Evolutionary conservation across 2,888 invertebrate species (phyloP), one percentile per base, ranked within the genome.

Genomic region (Callyntrura sp.): DNA sequence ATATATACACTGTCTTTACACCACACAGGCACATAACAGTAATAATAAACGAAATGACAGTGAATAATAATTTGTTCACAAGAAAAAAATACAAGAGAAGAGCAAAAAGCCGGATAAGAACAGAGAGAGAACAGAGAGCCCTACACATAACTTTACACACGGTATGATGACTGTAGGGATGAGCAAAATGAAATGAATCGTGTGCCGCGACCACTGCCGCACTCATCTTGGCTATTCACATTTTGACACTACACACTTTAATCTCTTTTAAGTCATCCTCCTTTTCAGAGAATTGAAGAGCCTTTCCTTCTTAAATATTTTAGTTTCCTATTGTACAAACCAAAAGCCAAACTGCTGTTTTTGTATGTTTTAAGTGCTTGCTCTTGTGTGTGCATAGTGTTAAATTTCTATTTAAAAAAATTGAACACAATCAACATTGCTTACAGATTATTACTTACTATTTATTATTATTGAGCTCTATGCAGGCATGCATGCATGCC

Each of bases 161-260:
- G 35, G 1, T 28, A 48, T 73, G 45, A 76, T n/a, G 76, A 83
- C n/a, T 68, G 83, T 35, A 35, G 35, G 68, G 65, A 65, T 48
- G 48, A 84, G 43, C 55, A 79, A 60, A 79, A 68, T 84, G 45
- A 84, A 70, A 81, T 87, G 86, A 87, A 87, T 87, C 87, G 87
- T 87, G 87, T 87, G 87, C 87, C 87, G 79, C 23, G 45, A 76
- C 76, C 76, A 76, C 51, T 76, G 76, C 79, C 84, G 84, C 70
- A 84, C 70, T 28, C 65, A 55, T 65, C 51, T 76, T 62, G 23
- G 73, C 57, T 57, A 57, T 78, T 86, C 79, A 25, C 25, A 68
- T 60, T 62, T 79, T 79, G 86, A 79, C 86, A 68, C 78, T 86
- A 62, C 76, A 62, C 76, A 73, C 79, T 68, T 76, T 85, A 85